Base-by-base conservation (phyloP, 2,888 invertebrate species). In the Ditula angustiorana region DNA sequence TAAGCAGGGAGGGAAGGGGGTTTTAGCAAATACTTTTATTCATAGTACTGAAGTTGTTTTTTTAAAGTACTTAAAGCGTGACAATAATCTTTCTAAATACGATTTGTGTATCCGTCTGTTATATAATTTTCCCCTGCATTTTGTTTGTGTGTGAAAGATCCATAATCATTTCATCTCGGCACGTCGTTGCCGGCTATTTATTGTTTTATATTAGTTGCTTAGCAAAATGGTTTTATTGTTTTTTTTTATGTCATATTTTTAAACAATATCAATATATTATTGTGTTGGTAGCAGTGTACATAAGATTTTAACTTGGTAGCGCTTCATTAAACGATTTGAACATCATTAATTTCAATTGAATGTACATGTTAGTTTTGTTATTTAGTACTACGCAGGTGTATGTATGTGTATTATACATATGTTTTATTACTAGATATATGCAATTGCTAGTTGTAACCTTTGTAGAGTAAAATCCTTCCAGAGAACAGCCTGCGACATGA, bases 341-440 rank as follows among this genome's bases (percentile, higher is more conserved):
- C 52, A n/a, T 50, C 41, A 65, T 61, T 49, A 64, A 55, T 66
- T 59, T 69, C 57, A 53, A 66, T 68, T 55, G 30, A 82, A 75
- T 85, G 79, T 85, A 84, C 82, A 82, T 86, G 80, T 76, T 83
- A 80, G 83, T 88, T 90, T 41, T 90, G 91, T 91, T 92, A 91
- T 91, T 88, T 91, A 91, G 89, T 90, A 83, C 86, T 89, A 89
- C 76, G 74, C 74, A 73, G 78, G 82, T 77, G 80, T 89, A 82
- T 86, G 81, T 87, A 82, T 75, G 79, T 83, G 84, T 81, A 74
- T 69, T 79, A 81, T 83, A 83, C 82, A 82, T 82, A 80, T 84
- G 78, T 80, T 81, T 79, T 80, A 74, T 66, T 74, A 53, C 35
- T 53, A 79, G 79, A 74, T 81, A 72, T 82, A 82, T 75, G 74